Conservation (phyloP, 2,888 invertebrate genomes). For the Muscina levida region DNA sequence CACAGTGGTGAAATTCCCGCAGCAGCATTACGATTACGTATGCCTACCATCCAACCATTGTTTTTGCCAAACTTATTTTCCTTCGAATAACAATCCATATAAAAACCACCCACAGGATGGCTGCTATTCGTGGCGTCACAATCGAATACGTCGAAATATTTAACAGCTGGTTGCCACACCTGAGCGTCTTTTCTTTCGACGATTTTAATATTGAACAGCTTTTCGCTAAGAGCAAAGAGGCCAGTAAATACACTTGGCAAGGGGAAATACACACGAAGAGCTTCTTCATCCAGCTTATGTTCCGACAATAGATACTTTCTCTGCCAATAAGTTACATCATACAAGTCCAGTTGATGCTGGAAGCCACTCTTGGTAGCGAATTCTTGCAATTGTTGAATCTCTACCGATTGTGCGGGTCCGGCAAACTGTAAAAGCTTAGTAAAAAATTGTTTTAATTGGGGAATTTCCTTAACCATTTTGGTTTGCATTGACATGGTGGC, state of each 20-base stretch:
- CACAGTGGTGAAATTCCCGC: slow-evolving; percentile 86
- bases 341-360: slow-evolving; percentile 85
- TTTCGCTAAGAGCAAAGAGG: slow-evolving; percentile 87
- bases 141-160: slow-evolving; percentile 90
- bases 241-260: slow-evolving; percentile 89
- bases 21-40: slow-evolving; percentile 86
- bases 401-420: slow-evolving; percentile 87
- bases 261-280: slow-evolving; percentile 90
- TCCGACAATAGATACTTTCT: slow-evolving; percentile 86
- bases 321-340: slow-evolving; percentile 94
- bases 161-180: slow-evolving; percentile 93
- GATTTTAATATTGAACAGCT: slow-evolving; percentile 89
- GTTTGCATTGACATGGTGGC: slow-evolving; percentile 95
- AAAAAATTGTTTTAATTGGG: slow-evolving; percentile 87
- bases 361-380: slow-evolving; percentile 89
- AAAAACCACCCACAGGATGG: slow-evolving; percentile 89
- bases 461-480: slow-evolving; percentile 92
- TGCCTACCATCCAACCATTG: slow-evolving; percentile 89
- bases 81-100: slow-evolving; percentile 89
- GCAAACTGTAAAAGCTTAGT: slow-evolving; percentile 85
- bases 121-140: slow-evolving; percentile 68
- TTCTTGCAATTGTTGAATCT: slow-evolving; percentile 85
- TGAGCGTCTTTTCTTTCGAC: slow-evolving; percentile 84
- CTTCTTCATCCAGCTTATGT: slow-evolving; percentile 86
- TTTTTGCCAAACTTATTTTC: slow-evolving; percentile 84